These are phyloP conservation scores for Pocillopora meandrina DNA, from an alignment of 92 coral and sea anemone species.

Conservation along the genomic window DNA sequence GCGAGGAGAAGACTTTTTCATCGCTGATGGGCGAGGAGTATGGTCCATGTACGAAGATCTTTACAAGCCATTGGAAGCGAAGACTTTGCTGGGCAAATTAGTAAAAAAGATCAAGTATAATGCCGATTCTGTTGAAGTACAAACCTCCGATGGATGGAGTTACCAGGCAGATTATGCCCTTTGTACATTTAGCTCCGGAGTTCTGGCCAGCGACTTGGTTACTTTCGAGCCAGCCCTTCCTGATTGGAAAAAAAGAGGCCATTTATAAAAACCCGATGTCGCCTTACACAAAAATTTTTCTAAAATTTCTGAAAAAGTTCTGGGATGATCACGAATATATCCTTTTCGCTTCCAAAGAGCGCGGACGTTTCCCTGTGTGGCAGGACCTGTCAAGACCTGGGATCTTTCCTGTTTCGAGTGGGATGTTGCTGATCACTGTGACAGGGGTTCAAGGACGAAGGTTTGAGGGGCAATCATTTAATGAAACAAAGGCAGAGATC, in stretches of 20 bases:
- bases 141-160: background rate
- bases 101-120: background rate
- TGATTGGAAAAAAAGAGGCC: constrained; percentile 27
- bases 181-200: constrained; percentile 33
- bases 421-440: constrained; percentile 65
- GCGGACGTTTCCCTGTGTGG: constrained; percentile 16
- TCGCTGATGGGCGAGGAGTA: constrained; percentile 9
- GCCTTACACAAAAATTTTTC: constrained; percentile 26
- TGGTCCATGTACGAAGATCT: constrained; percentile 24
- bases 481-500: constrained; percentile 63
- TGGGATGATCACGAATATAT: constrained; percentile 37
- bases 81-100: background rate
- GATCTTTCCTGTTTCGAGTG: constrained; percentile 54
- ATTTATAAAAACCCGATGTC: constrained; percentile 16
- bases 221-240: constrained; percentile 27
- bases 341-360: background rate
- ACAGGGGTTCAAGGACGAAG: constrained; percentile 77
- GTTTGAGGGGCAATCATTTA: constrained; percentile 65
- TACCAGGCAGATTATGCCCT: constrained; percentile 9
- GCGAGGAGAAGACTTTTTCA: constrained; percentile 11
- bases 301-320: constrained; percentile 22
- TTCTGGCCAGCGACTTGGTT: constrained; percentile 18
- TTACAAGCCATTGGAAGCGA: background rate
- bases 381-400: constrained; percentile 51
- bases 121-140: constrained; percentile 5